Conservation (phyloP, 2,113 vertebrate species). For the Tychaedon coryphoeus region DNA sequence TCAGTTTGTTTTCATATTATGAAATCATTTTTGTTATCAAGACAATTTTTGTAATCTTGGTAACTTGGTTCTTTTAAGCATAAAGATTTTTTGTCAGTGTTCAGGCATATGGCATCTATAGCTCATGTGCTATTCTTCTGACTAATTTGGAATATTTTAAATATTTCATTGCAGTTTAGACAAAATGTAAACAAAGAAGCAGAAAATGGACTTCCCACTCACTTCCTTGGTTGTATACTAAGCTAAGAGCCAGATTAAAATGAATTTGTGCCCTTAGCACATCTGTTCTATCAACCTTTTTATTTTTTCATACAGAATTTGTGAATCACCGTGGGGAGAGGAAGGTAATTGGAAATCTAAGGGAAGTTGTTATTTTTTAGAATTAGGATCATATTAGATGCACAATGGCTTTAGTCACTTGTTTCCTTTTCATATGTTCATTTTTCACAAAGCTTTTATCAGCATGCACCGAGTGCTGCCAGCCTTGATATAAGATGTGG, state of each 20-base stretch:
- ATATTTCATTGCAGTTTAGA: background rate
- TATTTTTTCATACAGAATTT: background rate
- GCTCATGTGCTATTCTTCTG: background rate
- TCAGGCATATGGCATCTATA: background rate
- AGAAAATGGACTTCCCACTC: background rate
- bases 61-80: background rate
- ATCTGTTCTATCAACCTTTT: background rate
- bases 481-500: background rate
- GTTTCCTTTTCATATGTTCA: background rate
- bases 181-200: background rate
- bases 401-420: background rate
- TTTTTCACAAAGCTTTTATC: background rate
- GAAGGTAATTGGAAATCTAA: background rate
- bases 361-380: background rate
- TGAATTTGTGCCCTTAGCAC: background rate
- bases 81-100: background rate
- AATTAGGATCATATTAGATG: background rate
- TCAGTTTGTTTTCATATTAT: background rate
- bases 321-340: background rate
- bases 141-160: background rate
- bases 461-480: background rate
- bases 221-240: background rate
- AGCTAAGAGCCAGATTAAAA: background rate
- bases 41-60: background rate
- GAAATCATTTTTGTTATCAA: background rate